Evolutionary conservation across 2,888 invertebrate species (phyloP).

Genomic region (Cantharis flavilabris): DNA sequence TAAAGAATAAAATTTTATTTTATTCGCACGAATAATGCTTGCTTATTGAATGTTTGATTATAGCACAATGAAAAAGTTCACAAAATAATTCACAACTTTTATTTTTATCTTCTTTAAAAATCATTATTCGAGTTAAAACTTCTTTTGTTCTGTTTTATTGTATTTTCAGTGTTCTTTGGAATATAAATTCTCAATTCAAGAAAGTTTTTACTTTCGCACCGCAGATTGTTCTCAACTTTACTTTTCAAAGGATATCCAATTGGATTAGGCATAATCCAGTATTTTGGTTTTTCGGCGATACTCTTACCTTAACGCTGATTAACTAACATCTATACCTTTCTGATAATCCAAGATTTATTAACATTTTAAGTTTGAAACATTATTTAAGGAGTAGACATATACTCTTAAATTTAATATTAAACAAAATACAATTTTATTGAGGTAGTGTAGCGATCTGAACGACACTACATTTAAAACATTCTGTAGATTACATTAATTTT

Average conservation of each 20-base stretch:
- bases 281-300: neutral
- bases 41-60: neutral
- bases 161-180: neutral
- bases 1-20: neutral
- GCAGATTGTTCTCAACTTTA: slow-evolving; percentile 1
- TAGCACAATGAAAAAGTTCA: neutral
- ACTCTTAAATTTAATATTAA: too few species aligned
- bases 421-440: too few species aligned
- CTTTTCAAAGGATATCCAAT: neutral
- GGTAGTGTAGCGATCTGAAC: too few species aligned
- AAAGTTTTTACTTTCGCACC: slow-evolving; percentile 3
- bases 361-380: neutral
- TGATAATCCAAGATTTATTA: neutral
- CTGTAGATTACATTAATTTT: too few species aligned
- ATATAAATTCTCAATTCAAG: neutral
- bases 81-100: neutral
- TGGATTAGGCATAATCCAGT: neutral
- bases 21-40: neutral
- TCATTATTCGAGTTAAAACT: neutral
- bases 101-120: neutral
- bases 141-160: neutral
- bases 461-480: too few species aligned
- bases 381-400: too few species aligned
- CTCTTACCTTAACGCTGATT: neutral
- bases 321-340: neutral